Conservation (phyloP, 1,140 invertebrate species). For the Nasonia longicornis region DNA sequence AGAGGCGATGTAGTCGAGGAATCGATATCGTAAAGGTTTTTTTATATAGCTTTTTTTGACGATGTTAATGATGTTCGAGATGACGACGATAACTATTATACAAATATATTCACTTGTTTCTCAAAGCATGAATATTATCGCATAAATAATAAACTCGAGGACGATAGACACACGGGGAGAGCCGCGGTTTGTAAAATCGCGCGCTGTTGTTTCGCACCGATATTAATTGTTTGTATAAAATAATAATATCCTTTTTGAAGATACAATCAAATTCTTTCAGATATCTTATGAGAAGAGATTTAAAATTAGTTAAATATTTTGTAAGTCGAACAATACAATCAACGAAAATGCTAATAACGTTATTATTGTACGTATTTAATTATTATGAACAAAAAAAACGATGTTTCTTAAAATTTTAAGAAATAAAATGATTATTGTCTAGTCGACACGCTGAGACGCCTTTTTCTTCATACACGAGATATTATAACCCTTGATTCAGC, state of each 20-base stretch:
- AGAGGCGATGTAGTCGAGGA: not conserved
- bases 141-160: not conserved
- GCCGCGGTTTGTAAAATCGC: not conserved
- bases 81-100: not conserved
- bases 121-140: not conserved
- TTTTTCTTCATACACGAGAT: not conserved
- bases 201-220: not conserved
- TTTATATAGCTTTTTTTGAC: not conserved
- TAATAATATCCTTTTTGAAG: not conserved
- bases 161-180: not conserved
- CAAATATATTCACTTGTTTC: not conserved
- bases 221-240: not conserved
- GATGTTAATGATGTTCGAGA: not conserved
- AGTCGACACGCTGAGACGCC: not conserved
- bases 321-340: constrained; percentile 24
- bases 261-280: constrained; percentile 27
- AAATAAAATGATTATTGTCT: not conserved
- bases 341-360: constrained; percentile 20
- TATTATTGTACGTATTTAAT: not conserved
- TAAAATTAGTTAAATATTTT: constrained; percentile 29
- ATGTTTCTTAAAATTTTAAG: constrained; percentile 1
- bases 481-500: not conserved
- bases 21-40: not conserved
- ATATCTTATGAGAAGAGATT: constrained; percentile 1
- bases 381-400: not conserved